Conservation (phyloP, 2,888 invertebrate species). For the Smittia sp. region DNA sequence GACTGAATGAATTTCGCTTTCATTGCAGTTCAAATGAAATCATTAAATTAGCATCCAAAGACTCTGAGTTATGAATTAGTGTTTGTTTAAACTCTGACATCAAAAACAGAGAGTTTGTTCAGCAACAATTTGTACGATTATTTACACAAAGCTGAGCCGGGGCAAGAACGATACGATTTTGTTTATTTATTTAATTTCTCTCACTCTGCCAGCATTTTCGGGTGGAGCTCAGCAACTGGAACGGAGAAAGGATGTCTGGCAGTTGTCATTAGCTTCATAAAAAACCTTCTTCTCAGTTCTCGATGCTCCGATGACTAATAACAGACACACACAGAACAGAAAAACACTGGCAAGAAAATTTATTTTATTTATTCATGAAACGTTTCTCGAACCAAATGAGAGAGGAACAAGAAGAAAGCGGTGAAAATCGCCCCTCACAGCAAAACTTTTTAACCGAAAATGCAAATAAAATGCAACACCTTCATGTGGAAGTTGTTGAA, state of each 20-base stretch:
- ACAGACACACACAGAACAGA: neutral
- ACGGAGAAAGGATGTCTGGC: constrained; percentile 26
- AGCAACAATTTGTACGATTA: constrained; percentile 13
- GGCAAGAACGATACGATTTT: neutral
- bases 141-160: neutral
- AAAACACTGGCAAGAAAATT: neutral
- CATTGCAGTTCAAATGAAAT: too few species aligned
- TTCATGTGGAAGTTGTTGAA: constrained; percentile 39
- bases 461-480: constrained; percentile 42
- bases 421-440: neutral
- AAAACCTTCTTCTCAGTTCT: neutral
- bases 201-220: neutral
- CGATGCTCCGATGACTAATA: constrained; percentile 12
- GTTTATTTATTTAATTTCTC: constrained; percentile 17
- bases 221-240: neutral
- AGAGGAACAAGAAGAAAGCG: neutral
- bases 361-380: constrained; percentile 38
- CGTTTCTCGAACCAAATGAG: constrained; percentile 27
- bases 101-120: constrained; percentile 5
- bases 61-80: too few species aligned
- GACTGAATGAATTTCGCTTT: too few species aligned
- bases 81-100: neutral
- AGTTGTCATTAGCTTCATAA: constrained; percentile 17
- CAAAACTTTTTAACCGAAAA: constrained; percentile 40
- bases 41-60: too few species aligned